Conservation (phyloP, 2,113 vertebrate genomes). For the Clupea harengus region DNA sequence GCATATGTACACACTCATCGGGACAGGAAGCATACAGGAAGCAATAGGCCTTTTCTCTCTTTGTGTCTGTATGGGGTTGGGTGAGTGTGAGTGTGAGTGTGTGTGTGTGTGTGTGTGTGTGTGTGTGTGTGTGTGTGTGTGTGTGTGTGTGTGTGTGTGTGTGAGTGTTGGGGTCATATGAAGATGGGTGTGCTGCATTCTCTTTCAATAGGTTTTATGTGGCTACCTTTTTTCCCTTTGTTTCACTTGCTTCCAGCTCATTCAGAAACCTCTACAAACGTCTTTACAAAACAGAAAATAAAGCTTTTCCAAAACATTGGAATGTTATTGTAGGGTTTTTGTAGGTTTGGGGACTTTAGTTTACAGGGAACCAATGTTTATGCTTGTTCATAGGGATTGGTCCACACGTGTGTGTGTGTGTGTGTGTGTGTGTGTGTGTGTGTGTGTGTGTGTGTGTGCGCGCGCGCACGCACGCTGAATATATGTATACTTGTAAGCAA, state of each 20-base stretch:
- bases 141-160: background rate
- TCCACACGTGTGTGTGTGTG: background rate
- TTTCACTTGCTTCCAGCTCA: background rate
- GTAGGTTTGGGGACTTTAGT: too few relatives aligned
- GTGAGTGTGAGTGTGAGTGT: slow-evolving; percentile 15
- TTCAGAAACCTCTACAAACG: background rate
- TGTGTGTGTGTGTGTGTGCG: background rate
- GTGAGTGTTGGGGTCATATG: background rate
- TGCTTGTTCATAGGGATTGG: too few relatives aligned
- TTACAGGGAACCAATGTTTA: too few relatives aligned
- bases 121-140: slow-evolving; percentile 14
- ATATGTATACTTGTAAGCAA: background rate
- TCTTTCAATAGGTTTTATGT: too few relatives aligned
- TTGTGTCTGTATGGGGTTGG: background rate
- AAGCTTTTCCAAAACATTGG: too few relatives aligned
- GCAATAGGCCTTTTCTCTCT: background rate
- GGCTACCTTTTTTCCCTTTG: background rate
- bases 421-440: background rate
- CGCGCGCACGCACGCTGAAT: background rate
- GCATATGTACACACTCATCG: slow-evolving; percentile 17
- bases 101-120: slow-evolving; percentile 18
- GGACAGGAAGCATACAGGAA: slow-evolving; percentile 16
- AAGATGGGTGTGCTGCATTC: background rate
- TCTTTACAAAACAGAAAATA: background rate
- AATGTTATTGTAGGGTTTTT: too few relatives aligned